Percentiles rank a stretch among this genome's conserved stretches.
Evolutionary conservation across 2,797 vertebrate species (phyloP).

Genomic region (Myiotriccus ornatus): DNA sequence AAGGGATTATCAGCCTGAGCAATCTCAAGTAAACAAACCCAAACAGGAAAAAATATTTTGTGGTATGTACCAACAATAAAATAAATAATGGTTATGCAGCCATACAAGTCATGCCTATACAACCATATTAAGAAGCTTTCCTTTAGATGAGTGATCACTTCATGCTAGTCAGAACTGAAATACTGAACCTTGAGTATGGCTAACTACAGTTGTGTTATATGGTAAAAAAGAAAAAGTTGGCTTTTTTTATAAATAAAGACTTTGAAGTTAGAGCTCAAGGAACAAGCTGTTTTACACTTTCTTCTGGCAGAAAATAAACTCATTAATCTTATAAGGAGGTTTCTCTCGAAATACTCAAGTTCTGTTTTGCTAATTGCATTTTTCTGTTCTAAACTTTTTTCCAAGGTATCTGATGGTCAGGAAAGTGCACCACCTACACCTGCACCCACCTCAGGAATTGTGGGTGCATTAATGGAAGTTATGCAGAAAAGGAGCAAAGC

Average conservation of each 20-base stretch:
- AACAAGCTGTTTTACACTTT: background rate
- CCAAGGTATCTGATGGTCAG: slow-evolving; percentile 86
- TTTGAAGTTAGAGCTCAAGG: background rate
- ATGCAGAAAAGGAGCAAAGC: slow-evolving; percentile 99
- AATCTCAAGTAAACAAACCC: background rate
- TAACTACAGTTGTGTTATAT: background rate
- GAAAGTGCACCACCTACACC: slow-evolving; percentile 85
- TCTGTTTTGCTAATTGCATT: background rate
- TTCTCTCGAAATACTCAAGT: background rate
- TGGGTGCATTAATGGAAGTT: slow-evolving; percentile 96
- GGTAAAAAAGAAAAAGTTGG: background rate
- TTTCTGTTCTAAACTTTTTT: background rate
- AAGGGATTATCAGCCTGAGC: background rate
- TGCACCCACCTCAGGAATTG: slow-evolving; percentile 88
- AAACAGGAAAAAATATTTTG: background rate
- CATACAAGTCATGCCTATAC: background rate
- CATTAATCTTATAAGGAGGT: background rate
- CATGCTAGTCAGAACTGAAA: background rate
- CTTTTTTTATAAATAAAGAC: background rate
- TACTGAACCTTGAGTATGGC: background rate
- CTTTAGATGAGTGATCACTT: background rate
- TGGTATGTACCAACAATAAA: background rate
- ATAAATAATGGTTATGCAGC: background rate
- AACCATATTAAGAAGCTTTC: background rate
- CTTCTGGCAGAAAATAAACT: background rate